Evolutionary conservation across 2,888 invertebrate genomes (phyloP), one percentile per base, ranked within the genome.

Genomic region (Meganola albula): DNA sequence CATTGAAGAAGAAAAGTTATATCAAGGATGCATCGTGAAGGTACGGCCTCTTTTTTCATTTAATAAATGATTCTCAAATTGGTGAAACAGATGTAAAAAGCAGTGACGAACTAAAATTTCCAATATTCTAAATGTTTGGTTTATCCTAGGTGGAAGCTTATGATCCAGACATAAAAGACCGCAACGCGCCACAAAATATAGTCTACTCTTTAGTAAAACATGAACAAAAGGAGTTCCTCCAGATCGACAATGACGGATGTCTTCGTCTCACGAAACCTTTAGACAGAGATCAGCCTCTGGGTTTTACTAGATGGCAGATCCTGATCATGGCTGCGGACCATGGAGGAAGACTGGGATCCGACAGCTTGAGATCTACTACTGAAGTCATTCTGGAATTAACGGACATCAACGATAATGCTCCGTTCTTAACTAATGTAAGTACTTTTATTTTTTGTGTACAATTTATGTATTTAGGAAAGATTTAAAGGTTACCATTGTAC

Each of bases 391-490:
- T 92, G 40, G 87, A 88, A 41, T 67, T 92, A 12, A 88, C 88
- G 3, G 98, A 98, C 63, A 93, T 97, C 58, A 99, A 99, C 70
- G 98, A 99, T 69, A 98, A 98, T 69, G 93, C 95, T 0, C 98
- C 98, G 0, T 93, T 92, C 65, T 87, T 96, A 39, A 92, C 92
- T 23, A 93, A 93, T 63, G 89, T 90, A 73, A 88, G 87, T 87
- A 59, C 8, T 30, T 33, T 10, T 14, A 9, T 1, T 13, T 26
- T 12, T 12, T 10, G 12, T 28, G 10, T 12, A 7, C 3, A 7
- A n/a, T n/a, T n/a, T n/a, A n/a, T n/a, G n/a, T n/a, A n/a, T n/a
- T n/a, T n/a, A n/a, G n/a, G n/a, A n/a, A n/a, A n/a, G n/a, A n/a
- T n/a, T n/a, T n/a, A n/a, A n/a, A n/a, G n/a, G n/a, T n/a, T n/a